Evolutionary conservation across 2,797 vertebrate species (phyloP), one percentile per base, ranked within the genome.

Genomic region (Neopelma chrysocephalum): DNA sequence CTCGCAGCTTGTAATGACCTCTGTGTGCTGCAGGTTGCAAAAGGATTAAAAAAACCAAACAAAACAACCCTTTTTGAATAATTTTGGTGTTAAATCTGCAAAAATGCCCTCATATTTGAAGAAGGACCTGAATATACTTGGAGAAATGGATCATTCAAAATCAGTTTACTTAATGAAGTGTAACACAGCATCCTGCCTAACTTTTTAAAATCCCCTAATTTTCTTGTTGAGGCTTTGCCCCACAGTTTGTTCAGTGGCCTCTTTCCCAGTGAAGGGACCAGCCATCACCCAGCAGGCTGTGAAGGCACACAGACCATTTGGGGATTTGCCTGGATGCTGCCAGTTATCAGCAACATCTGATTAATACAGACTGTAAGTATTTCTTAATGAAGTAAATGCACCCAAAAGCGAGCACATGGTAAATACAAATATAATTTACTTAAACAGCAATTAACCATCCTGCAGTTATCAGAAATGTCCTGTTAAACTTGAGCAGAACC

Each of bases 361-460:
- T 84, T 86, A 70, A 91, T 75, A 79, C 72, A 83, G 79, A 70
- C 29, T 96, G 69, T 22, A 82, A 94, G 91, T 42, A 80, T 60
- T 90, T 77, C 88, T 93, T 96, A 96, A 95, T 84, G 88, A 90
- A 94, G 82, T 58, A 94, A 97, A 89, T 38, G 82, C 42, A 94
- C 95, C 91, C 96, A 95, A 92, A 96, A 96, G 96, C 94, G 19
- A 93, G 80, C 83, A 71, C 96, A 89, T 57, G 73, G 83, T 96
- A 95, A 95, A 95, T 61, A 92, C 68, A 96, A 90, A 93, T 61
- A 94, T 77, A 79, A 94, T 94, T 90, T 58, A 85, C 60, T 92
- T 91, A 94, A 94, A 61, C 34, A 87, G 77, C 80, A 87, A 94
- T 96, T 95, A 96, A 73, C 40, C 80, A 73, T 47, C 12, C 42